Evolutionary conservation across 2,888 invertebrate genomes (phyloP).

Genomic region (Troilus luridus): DNA sequence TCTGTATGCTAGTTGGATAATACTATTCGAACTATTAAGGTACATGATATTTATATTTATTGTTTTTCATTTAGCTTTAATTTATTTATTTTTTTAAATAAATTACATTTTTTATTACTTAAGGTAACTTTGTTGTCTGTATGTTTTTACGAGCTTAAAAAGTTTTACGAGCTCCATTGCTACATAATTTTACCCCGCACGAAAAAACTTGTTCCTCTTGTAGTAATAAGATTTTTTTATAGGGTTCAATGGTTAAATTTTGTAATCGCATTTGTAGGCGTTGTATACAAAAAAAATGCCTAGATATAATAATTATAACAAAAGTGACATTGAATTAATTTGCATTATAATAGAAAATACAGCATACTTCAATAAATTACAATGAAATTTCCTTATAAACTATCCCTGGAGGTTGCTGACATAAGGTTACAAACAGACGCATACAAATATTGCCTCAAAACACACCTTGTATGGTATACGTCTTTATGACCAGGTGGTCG

Average conservation of each 20-base stretch:
- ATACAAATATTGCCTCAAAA: neutral
- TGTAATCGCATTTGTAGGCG: no score
- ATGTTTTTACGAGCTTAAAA: no score
- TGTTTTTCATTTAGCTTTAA: neutral
- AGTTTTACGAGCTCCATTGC: no score
- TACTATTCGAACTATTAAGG: neutral
- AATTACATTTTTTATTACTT: neutral
- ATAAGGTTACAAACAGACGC: constrained; percentile 10
- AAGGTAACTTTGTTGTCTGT: neutral
- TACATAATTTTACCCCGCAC: no score
- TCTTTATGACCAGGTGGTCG: neutral
- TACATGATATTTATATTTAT: neutral
- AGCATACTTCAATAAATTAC: neutral
- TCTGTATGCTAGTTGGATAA: neutral
- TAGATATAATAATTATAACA: no score
- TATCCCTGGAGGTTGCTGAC: neutral
- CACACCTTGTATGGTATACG: neutral
- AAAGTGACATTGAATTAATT: no score
- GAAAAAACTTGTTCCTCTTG: no score
- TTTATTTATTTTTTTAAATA: neutral
- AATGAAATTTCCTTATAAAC: neutral
- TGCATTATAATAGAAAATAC: neutral
- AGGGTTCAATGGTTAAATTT: no score
- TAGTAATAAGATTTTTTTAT: no score
- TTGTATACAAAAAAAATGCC: no score